Evolutionary conservation across 92 coral and sea anemone genomes (phyloP).

Genomic region (Desmophyllum pertusum): DNA sequence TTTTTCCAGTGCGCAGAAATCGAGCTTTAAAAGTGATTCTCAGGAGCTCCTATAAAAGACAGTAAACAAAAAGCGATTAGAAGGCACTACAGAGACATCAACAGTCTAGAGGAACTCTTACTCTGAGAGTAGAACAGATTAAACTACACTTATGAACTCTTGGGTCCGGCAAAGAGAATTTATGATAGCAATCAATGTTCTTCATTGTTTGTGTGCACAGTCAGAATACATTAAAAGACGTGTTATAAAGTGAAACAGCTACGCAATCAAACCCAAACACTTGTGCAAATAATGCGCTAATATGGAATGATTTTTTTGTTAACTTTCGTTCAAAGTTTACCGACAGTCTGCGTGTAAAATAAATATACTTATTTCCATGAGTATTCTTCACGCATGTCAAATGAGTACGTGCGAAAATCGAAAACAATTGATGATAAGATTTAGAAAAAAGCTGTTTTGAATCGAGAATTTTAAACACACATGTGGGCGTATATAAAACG

Average conservation of each 20-base stretch:
- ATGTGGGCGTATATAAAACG: no score
- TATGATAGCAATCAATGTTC: not conserved
- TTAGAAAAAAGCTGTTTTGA: not conserved
- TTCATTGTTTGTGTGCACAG: not conserved
- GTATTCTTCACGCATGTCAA: not conserved
- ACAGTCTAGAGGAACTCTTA: not conserved
- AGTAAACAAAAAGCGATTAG: not conserved
- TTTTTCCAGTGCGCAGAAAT: not conserved
- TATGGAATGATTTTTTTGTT: not conserved
- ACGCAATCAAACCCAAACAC: not conserved
- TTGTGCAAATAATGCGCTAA: not conserved
- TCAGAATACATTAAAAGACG: not conserved
- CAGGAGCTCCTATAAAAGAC: not conserved
- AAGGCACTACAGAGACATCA: not conserved
- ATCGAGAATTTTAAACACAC: not conserved
- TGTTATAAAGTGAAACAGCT: not conserved
- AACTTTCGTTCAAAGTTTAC: not conserved
- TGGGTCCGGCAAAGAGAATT: not conserved
- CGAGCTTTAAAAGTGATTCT: not conserved
- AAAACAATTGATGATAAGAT: not conserved
- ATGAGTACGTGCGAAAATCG: not conserved
- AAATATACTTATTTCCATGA: not conserved
- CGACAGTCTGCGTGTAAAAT: not conserved
- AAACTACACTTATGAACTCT: not conserved
- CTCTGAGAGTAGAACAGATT: not conserved